Percentiles rank a stretch among this genome's conserved stretches.
Conservation (phyloP, 1,140 invertebrate genomes). For the Ruditapes philippinarum region DNA sequence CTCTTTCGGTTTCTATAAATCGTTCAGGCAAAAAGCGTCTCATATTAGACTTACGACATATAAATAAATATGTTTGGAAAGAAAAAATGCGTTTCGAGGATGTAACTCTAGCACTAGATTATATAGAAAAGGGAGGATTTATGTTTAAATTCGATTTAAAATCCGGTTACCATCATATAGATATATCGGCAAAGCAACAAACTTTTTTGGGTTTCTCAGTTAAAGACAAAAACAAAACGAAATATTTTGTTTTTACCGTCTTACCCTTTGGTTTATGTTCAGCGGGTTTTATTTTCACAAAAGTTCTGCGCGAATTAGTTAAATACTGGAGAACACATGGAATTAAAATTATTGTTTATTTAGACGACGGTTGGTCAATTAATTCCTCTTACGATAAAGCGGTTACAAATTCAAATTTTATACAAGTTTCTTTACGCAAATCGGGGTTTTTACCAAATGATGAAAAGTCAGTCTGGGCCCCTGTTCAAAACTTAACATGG, state of each 20-base stretch:
- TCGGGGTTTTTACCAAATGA: not conserved
- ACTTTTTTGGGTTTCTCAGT: too few relatives aligned
- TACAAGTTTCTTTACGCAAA: not conserved
- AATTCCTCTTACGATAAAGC: not conserved
- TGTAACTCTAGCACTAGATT: conserved; percentile 8
- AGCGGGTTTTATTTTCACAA: conserved; percentile 22
- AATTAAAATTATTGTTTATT: not conserved
- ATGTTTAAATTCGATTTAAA: conserved; percentile 55
- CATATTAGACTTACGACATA: conserved; percentile 50
- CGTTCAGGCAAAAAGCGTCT: conserved; percentile 39
- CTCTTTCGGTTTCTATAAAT: conserved; percentile 45
- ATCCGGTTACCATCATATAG: conserved; percentile 43
- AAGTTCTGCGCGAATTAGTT: not conserved
- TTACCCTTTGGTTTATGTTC: not conserved
- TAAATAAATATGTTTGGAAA: conserved; percentile 41
- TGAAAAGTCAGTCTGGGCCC: not conserved
- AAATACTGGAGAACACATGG: not conserved
- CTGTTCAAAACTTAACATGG: not conserved
- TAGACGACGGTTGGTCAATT: conserved; percentile 1
- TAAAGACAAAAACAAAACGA: not conserved
- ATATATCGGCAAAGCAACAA: not conserved
- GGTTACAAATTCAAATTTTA: not conserved
- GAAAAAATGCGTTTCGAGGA: conserved; percentile 51
- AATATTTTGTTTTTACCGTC: not conserved
- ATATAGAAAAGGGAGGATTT: conserved; percentile 34